Evolutionary conservation across 1,140 invertebrate genomes (phyloP).

Genomic region (Pygmarrhopalites habei): DNA sequence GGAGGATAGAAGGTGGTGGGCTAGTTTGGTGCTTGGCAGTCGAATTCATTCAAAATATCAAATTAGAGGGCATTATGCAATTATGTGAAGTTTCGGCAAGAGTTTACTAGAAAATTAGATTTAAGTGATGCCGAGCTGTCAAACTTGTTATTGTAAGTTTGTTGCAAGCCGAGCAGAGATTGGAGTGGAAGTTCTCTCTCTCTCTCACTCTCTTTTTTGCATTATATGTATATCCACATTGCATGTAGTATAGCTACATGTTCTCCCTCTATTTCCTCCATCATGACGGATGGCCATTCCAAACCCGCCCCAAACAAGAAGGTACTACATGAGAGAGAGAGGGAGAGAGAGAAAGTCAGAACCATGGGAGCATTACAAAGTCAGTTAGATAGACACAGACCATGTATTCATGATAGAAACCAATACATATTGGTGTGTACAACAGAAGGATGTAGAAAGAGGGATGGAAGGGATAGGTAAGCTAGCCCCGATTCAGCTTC

Average conservation of each 20-base stretch:
- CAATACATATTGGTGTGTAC: too few relatives aligned
- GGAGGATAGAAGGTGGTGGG: background rate
- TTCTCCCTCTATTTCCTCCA: background rate
- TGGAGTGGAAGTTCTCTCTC: slow-evolving; percentile 3
- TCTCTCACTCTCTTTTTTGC: too few relatives aligned
- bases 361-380: too few relatives aligned
- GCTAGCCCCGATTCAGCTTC: too few relatives aligned
- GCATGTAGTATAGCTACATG: too few relatives aligned
- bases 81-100: slow-evolving; percentile 36
- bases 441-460: too few relatives aligned
- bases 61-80: slow-evolving; percentile 38
- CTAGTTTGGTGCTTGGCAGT: slow-evolving; percentile 17
- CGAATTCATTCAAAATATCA: slow-evolving; percentile 32
- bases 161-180: slow-evolving; percentile 13
- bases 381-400: too few relatives aligned
- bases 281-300: slow-evolving; percentile 4
- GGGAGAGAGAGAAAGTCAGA: too few relatives aligned
- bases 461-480: too few relatives aligned
- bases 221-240: too few relatives aligned
- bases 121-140: slow-evolving; percentile 31
- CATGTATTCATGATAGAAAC: too few relatives aligned
- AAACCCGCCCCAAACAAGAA: slow-evolving; percentile 3
- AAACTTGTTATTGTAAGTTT: slow-evolving; percentile 31
- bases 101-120: slow-evolving; percentile 37
- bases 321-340: background rate